A percentile compares a stretch with the other conserved stretches of the same genome.
These are phyloP conservation scores for Heliocidaris tuberculata DNA, from an alignment of 35 echinoderm and acorn worm genomes.

Conservation along the genomic window DNA sequence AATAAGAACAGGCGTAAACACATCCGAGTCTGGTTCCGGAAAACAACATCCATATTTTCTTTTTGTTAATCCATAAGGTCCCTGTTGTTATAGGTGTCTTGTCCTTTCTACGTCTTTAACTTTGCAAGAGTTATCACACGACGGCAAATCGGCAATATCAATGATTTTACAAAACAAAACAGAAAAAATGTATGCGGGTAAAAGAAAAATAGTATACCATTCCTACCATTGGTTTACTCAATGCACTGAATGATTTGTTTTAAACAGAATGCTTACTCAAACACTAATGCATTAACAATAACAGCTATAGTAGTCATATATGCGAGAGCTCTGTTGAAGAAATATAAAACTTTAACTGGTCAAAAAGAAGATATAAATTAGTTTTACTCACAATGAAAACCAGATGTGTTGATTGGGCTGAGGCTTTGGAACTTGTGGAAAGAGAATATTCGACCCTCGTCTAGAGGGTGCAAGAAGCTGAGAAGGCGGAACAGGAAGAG, in stretches of 20 bases:
- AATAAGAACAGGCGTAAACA: too few species aligned
- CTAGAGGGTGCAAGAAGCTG: background rate
- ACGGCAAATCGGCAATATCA: too few species aligned
- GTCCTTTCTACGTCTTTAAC: too few species aligned
- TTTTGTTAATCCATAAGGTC: too few species aligned
- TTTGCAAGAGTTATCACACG: too few species aligned
- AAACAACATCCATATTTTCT: too few species aligned
- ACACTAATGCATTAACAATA: background rate
- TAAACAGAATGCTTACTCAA: background rate
- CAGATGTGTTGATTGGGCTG: constrained; percentile 19
- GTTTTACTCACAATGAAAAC: constrained; percentile 8
- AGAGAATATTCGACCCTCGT: background rate
- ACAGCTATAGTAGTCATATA: background rate
- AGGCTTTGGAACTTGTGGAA: constrained; percentile 7
- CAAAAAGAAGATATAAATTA: background rate
- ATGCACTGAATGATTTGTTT: background rate
- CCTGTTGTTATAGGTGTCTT: too few species aligned
- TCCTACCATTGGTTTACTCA: background rate
- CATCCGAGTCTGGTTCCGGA: too few species aligned
- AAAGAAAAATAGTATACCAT: background rate
- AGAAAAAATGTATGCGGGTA: background rate
- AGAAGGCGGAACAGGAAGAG: background rate
- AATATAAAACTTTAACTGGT: background rate
- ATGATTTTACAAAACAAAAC: too few species aligned
- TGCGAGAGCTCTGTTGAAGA: background rate